Conservation (phyloP, 2,797 vertebrate genomes). For the Tiaroga cobitis region DNA sequence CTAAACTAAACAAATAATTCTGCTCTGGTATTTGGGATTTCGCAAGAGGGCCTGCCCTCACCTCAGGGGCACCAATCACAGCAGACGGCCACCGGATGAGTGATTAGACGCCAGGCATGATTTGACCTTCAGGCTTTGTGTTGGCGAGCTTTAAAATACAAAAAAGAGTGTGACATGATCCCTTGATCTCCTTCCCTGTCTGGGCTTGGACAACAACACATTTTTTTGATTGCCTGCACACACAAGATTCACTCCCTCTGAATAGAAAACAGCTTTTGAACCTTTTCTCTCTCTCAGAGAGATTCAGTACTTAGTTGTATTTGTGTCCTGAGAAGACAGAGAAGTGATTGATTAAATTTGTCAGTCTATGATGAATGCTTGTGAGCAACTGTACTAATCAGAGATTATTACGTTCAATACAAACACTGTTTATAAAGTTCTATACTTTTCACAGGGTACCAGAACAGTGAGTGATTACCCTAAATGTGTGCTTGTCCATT, state of each 20-base stretch:
- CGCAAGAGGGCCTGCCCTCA: slow-evolving; percentile 42
- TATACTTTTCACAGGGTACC: background rate
- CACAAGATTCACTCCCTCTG: slow-evolving; percentile 8
- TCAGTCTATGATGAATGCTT: slow-evolving; percentile 22
- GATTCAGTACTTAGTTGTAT: slow-evolving; percentile 16
- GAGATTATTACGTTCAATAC: slow-evolving; percentile 26
- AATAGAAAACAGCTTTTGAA: slow-evolving; percentile 39
- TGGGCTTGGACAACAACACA: slow-evolving; percentile 31
- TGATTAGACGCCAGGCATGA: slow-evolving; percentile 42
- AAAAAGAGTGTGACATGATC: slow-evolving; percentile 35
- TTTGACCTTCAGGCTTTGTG: slow-evolving; percentile 53
- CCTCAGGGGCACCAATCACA: slow-evolving; percentile 40
- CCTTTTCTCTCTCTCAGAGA: background rate
- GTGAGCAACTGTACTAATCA: slow-evolving; percentile 20
- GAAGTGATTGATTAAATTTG: slow-evolving; percentile 13
- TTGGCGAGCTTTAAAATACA: slow-evolving; percentile 32
- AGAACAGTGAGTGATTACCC: background rate
- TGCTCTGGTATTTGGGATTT: slow-evolving; percentile 29
- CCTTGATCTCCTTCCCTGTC: slow-evolving; percentile 46
- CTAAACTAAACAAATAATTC: slow-evolving; percentile 55
- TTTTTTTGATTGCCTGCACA: slow-evolving; percentile 39
- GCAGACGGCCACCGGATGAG: slow-evolving; percentile 15
- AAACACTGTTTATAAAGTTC: background rate
- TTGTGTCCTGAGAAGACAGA: background rate
- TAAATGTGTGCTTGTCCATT: background rate